Base-by-base conservation (phyloP, 2,113 vertebrate species). In the Oncorhynchus nerka region DNA sequence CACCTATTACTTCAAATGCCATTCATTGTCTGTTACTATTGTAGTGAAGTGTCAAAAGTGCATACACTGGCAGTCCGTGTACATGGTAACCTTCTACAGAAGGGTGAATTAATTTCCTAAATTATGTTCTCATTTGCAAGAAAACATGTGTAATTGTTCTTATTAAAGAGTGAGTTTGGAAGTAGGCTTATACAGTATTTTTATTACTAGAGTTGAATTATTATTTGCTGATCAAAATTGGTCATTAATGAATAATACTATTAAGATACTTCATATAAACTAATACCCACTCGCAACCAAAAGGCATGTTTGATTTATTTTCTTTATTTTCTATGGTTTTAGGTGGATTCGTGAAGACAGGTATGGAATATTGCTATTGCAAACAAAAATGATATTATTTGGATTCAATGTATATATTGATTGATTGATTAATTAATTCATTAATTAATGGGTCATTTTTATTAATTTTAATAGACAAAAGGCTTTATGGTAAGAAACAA, bases 301-400 rank as follows among this genome's bases (percentile, higher is more conserved):
- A 48, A 19, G 19, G 72, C 30, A 39, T 64, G 48, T 55, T 62
- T 79, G n/a, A 73, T 59, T 75, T 69, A 20, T 73, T 19, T 32
- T 76, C 32, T 70, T 65, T 78, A 73, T 75, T 24, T 75, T 68
- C 66, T 81, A 12, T 86, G 39, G 30, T 82, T 87, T 62, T 80
- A 89, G 87, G 87, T 79, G 85, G 74, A 75, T 89, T 89, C 75
- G 48, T 89, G 16, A 89, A 89, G 65, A 86, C 87, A 87, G 87
- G 87, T 89, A 89, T 4, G 71, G 12, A 55, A 0, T 49, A 67
- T 45, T 30, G 70, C 45, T 62, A 15, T 49, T 77, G 22, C 11
- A 62, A 61, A 68, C 32, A 34, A 34, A 55, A 20, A 24, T 20
- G 32, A 28, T 72, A 65, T 55, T 45, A 19, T 65, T 22, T 62